Evolutionary conservation across 2,888 invertebrate genomes (phyloP), one percentile per base, ranked within the genome.

Genomic region (Drosophila cyrtoloma): DNA sequence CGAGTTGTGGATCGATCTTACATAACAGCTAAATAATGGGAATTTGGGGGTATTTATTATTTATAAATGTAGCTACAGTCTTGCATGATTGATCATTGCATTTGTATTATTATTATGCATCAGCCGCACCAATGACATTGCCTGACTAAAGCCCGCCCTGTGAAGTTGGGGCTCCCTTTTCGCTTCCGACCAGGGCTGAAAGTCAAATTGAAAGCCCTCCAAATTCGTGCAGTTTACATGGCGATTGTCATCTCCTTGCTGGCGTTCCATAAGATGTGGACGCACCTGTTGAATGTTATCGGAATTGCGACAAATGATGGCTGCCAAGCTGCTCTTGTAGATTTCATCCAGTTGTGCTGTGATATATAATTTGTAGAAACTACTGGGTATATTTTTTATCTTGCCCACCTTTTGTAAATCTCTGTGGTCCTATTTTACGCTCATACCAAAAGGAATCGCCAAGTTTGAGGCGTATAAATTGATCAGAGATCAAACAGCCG

Each of bases 391-490:
- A 7, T 39, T 28, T 55, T 10, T 37, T 26, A 26, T 12, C 5
- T 1, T 14, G 51, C 92, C 93, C 92, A 96, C 97, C 95, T 91
- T 94, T 90, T 2, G 95, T 95, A 86, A 97, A 97, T 6, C 95
- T 95, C 73, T 96, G 95, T 0, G 95, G 94, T 42, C 94, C 93
- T 67, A 95, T 94, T 1, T 94, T 93, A 42, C 96, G 96, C 93
- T 98, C 98, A 91, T 98, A 98, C 97, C 98, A 98, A 94, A 95
- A 97, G 56, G 98, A 94, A 93, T 98, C 98, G 0, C 97, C 98
- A 51, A 94, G 92, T 94, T 97, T 97, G 33, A 97, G 92, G 57
- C 97, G 94, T 26, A 96, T 93, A 94, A 98, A 98, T 94, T 98
- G 98, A 94, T 97, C 97, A 0, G 96, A 95, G 56, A 98, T 94